A percentile compares a stretch with the other conserved stretches of the same genome.
Evolutionary conservation across 1,140 invertebrate genomes (phyloP).

Genomic region (Apis cerana): DNA sequence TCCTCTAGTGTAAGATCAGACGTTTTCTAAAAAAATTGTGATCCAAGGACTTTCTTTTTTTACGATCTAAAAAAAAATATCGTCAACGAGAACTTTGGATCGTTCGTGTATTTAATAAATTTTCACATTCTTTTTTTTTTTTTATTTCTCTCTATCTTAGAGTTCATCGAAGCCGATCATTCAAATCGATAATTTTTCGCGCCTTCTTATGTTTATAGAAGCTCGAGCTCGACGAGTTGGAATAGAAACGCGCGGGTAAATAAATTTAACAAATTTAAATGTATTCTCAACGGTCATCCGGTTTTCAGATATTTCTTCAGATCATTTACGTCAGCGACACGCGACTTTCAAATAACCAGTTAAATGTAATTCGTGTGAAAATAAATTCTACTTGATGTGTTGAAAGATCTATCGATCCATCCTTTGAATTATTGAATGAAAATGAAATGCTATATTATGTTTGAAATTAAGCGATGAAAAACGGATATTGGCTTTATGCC

Average conservation of each 20-base stretch:
- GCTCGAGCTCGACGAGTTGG: not conserved
- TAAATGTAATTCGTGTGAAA: not conserved
- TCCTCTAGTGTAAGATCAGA: no score
- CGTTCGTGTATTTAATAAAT: not conserved
- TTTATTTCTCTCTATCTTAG: not conserved
- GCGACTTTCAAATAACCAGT: not conserved
- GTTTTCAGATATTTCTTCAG: not conserved
- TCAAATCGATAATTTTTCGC: not conserved
- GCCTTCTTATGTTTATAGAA: not conserved
- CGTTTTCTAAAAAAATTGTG: not conserved
- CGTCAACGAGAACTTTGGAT: not conserved
- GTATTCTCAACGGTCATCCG: not conserved
- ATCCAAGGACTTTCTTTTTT: not conserved
- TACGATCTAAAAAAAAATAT: not conserved
- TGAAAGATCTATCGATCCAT: not conserved
- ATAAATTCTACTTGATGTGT: not conserved
- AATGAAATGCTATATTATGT: no score
- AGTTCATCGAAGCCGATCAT: not conserved
- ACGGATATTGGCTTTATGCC: no score
- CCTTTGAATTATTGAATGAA: no score
- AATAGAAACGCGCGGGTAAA: not conserved
- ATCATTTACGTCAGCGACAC: not conserved
- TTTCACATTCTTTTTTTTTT: not conserved
- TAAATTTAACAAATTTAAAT: constrained; percentile 7
- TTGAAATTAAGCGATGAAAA: no score